These are phyloP conservation scores for Jaculus jaculus DNA, from an alignment of 2,113 vertebrate genomes.

Conservation along the genomic window DNA sequence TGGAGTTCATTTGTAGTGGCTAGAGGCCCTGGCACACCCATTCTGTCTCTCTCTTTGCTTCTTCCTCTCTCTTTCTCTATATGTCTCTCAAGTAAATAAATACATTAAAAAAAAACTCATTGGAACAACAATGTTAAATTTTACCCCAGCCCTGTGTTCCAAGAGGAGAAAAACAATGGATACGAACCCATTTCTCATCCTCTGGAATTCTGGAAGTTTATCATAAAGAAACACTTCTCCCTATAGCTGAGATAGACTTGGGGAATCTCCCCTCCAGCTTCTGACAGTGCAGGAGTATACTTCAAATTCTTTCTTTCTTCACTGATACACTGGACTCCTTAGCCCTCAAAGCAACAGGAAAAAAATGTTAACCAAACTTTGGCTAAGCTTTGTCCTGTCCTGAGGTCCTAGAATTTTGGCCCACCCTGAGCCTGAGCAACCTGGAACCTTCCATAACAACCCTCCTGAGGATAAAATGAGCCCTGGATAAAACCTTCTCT, in stretches of 20 bases:
- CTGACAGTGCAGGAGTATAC: rapidly evolving
- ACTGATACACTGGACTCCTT: neutral
- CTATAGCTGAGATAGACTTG: neutral
- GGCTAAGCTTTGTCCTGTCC: neutral
- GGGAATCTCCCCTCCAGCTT: neutral
- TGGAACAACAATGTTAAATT: neutral
- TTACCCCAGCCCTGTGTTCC: neutral
- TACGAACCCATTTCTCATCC: neutral
- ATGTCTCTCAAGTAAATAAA: too few species aligned
- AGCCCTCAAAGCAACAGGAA: neutral
- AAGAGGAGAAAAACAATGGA: neutral
- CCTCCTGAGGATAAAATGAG: neutral
- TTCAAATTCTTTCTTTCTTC: neutral
- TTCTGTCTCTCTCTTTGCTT: too few species aligned
- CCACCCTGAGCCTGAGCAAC: neutral
- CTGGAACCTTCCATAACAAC: neutral
- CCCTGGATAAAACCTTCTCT: neutral
- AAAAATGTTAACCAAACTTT: neutral
- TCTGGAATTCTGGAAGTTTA: neutral
- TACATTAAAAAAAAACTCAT: too few species aligned
- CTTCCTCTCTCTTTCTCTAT: too few species aligned
- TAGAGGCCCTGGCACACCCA: too few species aligned
- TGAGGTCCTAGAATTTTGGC: neutral
- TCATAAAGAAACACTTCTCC: neutral
- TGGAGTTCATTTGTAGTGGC: too few species aligned